Evolutionary conservation across 2,888 invertebrate genomes (phyloP), one percentile per base, ranked within the genome.

Genomic region (Amblyjoppa proteus): DNA sequence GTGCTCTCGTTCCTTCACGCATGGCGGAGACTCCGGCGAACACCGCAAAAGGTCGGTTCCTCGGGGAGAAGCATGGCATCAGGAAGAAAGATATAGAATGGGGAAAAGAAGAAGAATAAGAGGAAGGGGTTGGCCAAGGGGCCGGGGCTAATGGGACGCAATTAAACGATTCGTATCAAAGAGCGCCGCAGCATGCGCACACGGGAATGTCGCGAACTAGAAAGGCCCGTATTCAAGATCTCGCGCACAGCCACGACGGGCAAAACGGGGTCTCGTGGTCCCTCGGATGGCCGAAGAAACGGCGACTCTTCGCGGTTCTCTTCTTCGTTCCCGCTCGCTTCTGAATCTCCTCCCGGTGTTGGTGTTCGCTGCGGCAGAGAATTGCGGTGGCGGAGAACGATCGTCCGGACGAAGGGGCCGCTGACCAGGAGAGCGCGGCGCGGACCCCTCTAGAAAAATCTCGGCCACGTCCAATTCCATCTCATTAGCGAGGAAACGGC

Each of bases 391-490:
- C 34, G 38, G 56, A 53, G 34, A 51, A 80, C 73, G 70, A 56
- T 85, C 81, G 83, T 80, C 58, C 83, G 66, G 83, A 69, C 76
- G 31, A 64, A 74, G 80, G 56, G 77, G 58, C 80, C 79, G 71
- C 38, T 34, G 81, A 74, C 68, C 61, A 76, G 51, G 45, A 61
- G 70, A 70, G 66, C 31, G 69, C 83, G 85, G 90, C 89, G 84
- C 56, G 76, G 90, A 91, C 61, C 81, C 85, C 91, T 93, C 92
- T 93, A 94, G 94, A 94, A 94, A 94, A 94, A 94, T 94, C 94
- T 93, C 92, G 93, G 92, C 93, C 93, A 92, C 93, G 93, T 94
- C 93, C 94, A 94, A 94, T 94, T 94, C 93, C 93, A 94, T 94
- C 94, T 94, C 94, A 94, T 94, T 94, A 94, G 94, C 91, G 93